Evolutionary conservation across 2,888 invertebrate species (phyloP).

Genomic region (Amblyteles armatorius): DNA sequence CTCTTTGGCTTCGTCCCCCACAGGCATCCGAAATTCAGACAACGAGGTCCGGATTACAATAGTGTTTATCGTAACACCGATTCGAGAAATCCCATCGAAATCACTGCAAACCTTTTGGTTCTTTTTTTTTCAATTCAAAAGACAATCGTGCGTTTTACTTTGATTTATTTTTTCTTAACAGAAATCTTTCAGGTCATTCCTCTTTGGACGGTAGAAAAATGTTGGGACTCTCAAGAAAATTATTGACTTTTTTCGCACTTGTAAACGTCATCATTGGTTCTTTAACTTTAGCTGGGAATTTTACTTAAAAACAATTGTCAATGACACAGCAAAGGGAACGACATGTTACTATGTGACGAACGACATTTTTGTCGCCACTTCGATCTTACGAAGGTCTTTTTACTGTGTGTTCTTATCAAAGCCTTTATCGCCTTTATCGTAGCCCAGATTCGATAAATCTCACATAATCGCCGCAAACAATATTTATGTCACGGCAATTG

Average conservation of each 20-base stretch:
- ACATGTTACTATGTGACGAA: background rate
- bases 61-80: constrained; percentile 71
- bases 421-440: background rate
- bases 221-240: background rate
- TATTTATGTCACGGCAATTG: background rate
- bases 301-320: too few species aligned
- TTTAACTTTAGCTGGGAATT: background rate
- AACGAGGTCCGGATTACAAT: constrained; percentile 78
- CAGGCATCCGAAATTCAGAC: constrained; percentile 71
- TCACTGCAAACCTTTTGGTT: constrained; percentile 6
- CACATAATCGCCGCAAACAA: background rate
- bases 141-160: background rate
- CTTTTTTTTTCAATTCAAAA: background rate
- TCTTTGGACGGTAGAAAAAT: background rate
- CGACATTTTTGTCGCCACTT: background rate
- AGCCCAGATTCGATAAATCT: background rate
- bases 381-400: too few species aligned
- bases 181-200: background rate
- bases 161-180: background rate
- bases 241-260: background rate
- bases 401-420: too few species aligned
- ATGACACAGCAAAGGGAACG: too few species aligned
- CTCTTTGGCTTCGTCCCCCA: constrained; percentile 36
- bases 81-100: constrained; percentile 31
- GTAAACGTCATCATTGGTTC: background rate